Evolutionary conservation across 2,113 vertebrate species (phyloP).

Genomic region (Chionomys nivalis): DNA sequence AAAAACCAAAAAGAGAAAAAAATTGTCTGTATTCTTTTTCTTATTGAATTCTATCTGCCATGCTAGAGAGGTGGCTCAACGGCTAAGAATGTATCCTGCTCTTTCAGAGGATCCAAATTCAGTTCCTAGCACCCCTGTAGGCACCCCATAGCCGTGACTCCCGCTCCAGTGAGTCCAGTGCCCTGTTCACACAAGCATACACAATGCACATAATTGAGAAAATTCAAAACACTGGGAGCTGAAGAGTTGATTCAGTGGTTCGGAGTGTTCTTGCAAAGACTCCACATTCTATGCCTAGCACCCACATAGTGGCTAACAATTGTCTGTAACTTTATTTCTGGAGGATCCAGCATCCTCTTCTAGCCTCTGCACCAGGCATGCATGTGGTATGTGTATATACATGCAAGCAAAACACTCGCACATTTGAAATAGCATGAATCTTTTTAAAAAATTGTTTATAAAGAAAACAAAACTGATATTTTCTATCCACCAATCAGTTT

Average conservation of each 20-base stretch:
- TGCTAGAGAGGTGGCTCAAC: neutral
- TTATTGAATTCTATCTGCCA: slow-evolving; percentile 32
- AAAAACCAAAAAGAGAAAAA: neutral
- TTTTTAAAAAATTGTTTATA: neutral
- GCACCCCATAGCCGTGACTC: neutral
- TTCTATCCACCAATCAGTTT: slow-evolving; percentile 33
- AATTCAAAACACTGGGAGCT: neutral
- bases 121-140: neutral
- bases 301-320: neutral
- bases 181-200: neutral
- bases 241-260: neutral
- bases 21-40: slow-evolving; percentile 26
- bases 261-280: neutral
- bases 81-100: neutral
- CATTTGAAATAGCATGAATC: neutral
- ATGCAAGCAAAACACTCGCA: neutral
- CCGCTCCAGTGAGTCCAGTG: neutral
- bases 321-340: neutral
- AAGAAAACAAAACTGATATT: neutral
- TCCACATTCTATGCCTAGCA: neutral
- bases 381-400: neutral
- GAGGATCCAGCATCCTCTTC: neutral
- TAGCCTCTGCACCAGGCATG: neutral
- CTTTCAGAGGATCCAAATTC: neutral
- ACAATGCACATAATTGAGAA: neutral